Conservation (phyloP, 2,113 vertebrate genomes). For the Eublepharis macularius region DNA sequence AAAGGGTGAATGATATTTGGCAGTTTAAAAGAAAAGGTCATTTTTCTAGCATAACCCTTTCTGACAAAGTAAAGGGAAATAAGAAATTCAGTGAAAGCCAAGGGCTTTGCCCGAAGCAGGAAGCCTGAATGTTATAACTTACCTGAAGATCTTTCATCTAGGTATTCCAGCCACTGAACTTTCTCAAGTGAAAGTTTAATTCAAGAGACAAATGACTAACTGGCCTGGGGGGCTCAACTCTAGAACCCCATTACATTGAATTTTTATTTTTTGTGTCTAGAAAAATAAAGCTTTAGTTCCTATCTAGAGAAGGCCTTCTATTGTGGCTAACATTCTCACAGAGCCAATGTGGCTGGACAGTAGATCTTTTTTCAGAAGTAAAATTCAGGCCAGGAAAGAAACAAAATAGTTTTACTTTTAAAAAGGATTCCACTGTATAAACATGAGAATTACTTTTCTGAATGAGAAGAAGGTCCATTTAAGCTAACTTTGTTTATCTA, state of each 20-base stretch:
- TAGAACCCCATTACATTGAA: constrained; percentile 6
- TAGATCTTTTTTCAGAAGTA: neutral
- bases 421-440: no score
- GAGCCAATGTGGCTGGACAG: neutral
- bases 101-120: neutral
- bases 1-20: constrained; percentile 14
- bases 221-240: neutral
- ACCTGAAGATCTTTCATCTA: neutral
- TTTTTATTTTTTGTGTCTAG: neutral
- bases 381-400: neutral
- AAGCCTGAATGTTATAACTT: neutral
- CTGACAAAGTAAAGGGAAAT: constrained; percentile 17
- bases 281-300: neutral
- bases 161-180: constrained; percentile 16
- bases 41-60: neutral
- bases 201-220: neutral
- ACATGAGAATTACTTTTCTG: no score
- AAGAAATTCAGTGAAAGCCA: constrained; percentile 2
- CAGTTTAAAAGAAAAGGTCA: constrained; percentile 18
- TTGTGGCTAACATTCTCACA: neutral
- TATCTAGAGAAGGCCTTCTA: neutral
- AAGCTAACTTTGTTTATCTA: no score
- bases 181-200: constrained; percentile 8
- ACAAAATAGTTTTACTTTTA: no score
- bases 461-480: no score